Conservation (phyloP, 2,113 vertebrate genomes). For the Trogon melanurus region DNA sequence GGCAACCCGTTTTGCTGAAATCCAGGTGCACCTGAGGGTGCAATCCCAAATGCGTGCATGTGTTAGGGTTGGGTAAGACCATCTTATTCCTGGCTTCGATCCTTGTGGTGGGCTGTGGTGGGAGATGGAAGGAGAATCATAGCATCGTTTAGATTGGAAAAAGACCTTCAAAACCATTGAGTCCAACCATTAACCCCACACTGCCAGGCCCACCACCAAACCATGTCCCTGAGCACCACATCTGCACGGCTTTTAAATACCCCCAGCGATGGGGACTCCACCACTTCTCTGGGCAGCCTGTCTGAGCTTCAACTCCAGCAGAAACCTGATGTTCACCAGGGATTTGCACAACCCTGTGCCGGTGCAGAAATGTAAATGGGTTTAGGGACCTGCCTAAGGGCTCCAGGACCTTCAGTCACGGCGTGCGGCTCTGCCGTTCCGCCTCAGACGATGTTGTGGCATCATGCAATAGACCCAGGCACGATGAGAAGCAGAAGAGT, state of each 20-base stretch:
- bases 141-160: too few relatives aligned
- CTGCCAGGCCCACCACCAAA: too few relatives aligned
- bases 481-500: not conserved
- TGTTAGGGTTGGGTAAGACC: not conserved
- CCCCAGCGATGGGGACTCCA: too few relatives aligned
- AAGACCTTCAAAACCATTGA: too few relatives aligned
- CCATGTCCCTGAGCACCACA: too few relatives aligned
- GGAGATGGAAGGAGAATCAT: not conserved
- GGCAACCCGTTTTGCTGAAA: not conserved
- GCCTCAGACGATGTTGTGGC: fast-evolving
- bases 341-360: not conserved
- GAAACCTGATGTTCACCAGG: not conserved
- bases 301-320: not conserved
- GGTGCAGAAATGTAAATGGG: not conserved
- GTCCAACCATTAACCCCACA: too few relatives aligned
- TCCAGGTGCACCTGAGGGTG: too few relatives aligned
- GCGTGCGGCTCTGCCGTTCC: not conserved
- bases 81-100: not conserved
- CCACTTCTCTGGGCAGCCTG: not conserved
- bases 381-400: not conserved
- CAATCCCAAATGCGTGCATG: fast-evolving
- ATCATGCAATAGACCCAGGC: fast-evolving
- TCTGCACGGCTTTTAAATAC: too few relatives aligned
- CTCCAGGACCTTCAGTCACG: not conserved
- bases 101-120: not conserved